Conservation (phyloP, 2,113 vertebrate species). For the Micronycteris hirsuta region DNA sequence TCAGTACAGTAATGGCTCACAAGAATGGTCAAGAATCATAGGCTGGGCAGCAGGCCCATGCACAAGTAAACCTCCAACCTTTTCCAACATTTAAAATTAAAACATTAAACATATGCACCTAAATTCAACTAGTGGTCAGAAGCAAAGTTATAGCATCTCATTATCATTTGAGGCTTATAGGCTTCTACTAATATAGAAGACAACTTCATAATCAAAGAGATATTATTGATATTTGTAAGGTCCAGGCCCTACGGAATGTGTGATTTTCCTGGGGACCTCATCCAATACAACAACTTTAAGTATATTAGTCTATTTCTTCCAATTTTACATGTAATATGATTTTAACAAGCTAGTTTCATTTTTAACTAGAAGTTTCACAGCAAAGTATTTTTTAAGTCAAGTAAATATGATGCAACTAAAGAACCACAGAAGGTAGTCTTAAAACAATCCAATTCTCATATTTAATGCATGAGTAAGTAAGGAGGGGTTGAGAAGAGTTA, state of each 20-base stretch:
- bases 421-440: not conserved
- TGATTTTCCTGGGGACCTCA: not conserved
- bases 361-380: not conserved
- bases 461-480: slow-evolving; percentile 14
- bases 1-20: not conserved
- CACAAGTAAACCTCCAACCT: not conserved
- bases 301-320: not conserved
- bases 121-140: not conserved
- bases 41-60: not conserved
- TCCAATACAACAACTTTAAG: not conserved
- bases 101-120: not conserved
- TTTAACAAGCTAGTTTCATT: slow-evolving; percentile 33
- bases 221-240: not conserved
- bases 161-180: not conserved
- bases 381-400: slow-evolving; percentile 5
- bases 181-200: not conserved
- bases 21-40: not conserved
- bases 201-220: not conserved
- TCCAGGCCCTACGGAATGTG: not conserved
- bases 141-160: not conserved
- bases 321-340: not conserved
- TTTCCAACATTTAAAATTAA: slow-evolving; percentile 3
- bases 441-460: not conserved
- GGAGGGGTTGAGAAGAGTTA: not conserved
- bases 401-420: slow-evolving; percentile 17